Evolutionary conservation across 2,797 vertebrate species (phyloP), one percentile per base, ranked within the genome.

Genomic region (Amphiprion clarkii): DNA sequence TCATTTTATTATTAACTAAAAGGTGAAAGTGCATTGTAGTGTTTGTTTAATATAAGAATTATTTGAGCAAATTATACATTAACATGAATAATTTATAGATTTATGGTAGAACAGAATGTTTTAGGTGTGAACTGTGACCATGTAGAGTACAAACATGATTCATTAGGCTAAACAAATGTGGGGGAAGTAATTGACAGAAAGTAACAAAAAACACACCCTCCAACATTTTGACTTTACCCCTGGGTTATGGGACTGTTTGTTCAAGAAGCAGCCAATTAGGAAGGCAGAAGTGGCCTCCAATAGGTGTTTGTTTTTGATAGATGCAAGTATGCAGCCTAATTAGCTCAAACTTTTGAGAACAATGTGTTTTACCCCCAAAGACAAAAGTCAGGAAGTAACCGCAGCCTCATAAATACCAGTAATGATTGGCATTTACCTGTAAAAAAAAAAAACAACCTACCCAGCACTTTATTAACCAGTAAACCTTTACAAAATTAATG

Each of bases 291-390:
- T 12, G 2, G 40, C 33, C 76, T 77, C 64, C 58, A 31, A 17
- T 29, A 65, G 66, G 46, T 78, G 70, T 86, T 85, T 83, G 76
- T 80, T 83, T 85, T 71, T 49, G 66, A 52, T 44, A 55, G 70
- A 82, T 46, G 23, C 55, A 67, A 46, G 70, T 44, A 25, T 51
- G 46, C 42, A 3, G 9, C 12, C 55, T 79, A 66, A 84, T 88
- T 78, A 80, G 71, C 55, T 76, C 23, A 57, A 66, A 76, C 65
- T 80, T 79, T 55, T 8, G 40, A 76, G 67, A 74, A 62, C 58
- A 31, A 6, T 42, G 10, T 13, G 33, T 52, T 40, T 44, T 21
- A 19, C 23, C 17, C 31, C n/a, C 1, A 17, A 68, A 53, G 62
- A 68, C 25, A 3, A 0, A 4, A 59, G 40, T 17, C 40, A 56